Conservation (phyloP, 2,888 invertebrate genomes). For the Acleris laterana region DNA sequence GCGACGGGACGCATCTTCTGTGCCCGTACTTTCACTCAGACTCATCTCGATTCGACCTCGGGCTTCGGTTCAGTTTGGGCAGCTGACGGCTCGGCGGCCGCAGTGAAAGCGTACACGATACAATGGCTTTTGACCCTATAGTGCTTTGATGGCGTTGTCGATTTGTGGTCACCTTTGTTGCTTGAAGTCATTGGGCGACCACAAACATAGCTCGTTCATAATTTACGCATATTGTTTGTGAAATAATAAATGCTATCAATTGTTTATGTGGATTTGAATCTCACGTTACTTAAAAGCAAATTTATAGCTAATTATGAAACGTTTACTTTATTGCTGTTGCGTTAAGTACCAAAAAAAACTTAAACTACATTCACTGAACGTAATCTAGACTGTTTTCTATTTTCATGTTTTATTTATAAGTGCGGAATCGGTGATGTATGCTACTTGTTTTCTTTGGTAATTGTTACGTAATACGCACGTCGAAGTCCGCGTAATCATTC, state of each 20-base stretch:
- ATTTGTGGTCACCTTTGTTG: slow-evolving; percentile 28
- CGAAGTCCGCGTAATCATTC: slow-evolving; percentile 18
- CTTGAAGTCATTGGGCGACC: not conserved
- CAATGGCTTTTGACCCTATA: slow-evolving; percentile 35
- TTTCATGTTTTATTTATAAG: slow-evolving; percentile 28
- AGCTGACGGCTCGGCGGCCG: slow-evolving; percentile 5
- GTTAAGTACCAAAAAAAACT: slow-evolving; percentile 1
- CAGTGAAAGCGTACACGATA: slow-evolving; percentile 35
- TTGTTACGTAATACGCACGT: slow-evolving; percentile 23
- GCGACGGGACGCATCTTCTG: slow-evolving; percentile 38
- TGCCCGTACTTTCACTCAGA: slow-evolving; percentile 54
- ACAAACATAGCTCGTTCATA: slow-evolving; percentile 6
- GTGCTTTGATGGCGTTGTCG: slow-evolving; percentile 16
- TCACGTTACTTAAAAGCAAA: no score
- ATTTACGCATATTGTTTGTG: no score
- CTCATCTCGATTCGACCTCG: slow-evolving; percentile 59
- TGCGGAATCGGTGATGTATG: slow-evolving; percentile 28
- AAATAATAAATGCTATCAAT: no score
- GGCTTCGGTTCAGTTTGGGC: slow-evolving; percentile 30
- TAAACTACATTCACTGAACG: slow-evolving; percentile 4
- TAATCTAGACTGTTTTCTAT: slow-evolving; percentile 15
- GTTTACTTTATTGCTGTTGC: not conserved
- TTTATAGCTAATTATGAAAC: no score
- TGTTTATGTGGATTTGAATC: no score
- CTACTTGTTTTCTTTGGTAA: slow-evolving; percentile 20